A percentile compares a stretch with the other conserved stretches of the same genome.
Evolutionary conservation across 2,888 invertebrate species (phyloP).

Genomic region (Athalia rosae): DNA sequence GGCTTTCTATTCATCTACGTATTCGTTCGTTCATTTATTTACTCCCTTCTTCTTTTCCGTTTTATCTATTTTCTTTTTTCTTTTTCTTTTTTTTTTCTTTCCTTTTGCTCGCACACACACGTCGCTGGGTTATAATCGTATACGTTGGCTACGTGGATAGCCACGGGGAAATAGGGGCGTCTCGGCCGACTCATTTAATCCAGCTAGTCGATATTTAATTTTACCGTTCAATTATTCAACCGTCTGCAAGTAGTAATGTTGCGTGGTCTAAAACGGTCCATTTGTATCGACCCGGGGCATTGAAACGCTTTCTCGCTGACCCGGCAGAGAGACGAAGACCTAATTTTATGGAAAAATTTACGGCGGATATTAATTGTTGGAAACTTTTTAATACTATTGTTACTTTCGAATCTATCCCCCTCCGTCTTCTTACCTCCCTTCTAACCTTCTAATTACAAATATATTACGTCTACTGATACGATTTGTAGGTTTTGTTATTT

Average conservation of each 20-base stretch:
- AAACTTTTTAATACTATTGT: not conserved
- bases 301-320: slow-evolving; percentile 32
- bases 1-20: too few relatives aligned
- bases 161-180: not conserved
- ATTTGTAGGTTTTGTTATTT: not conserved
- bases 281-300: slow-evolving; percentile 20
- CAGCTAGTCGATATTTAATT: slow-evolving; percentile 20
- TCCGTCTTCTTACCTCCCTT: not conserved
- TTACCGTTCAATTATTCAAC: slow-evolving; percentile 30
- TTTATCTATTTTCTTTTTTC: too few relatives aligned
- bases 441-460: not conserved
- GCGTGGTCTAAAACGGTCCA: slow-evolving; percentile 22
- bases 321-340: slow-evolving; percentile 6
- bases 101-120: too few relatives aligned
- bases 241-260: not conserved
- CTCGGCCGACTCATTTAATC: slow-evolving; percentile 15
- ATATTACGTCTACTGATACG: not conserved
- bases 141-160: too few relatives aligned
- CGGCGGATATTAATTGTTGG: slow-evolving; percentile 10
- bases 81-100: too few relatives aligned
- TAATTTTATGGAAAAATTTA: slow-evolving; percentile 21
- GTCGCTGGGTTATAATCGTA: too few relatives aligned
- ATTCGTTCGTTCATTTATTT: too few relatives aligned
- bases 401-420: not conserved
- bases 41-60: not conserved